Percentiles rank a stretch among this genome's conserved stretches.
Conservation (phyloP, 2,113 vertebrate species). For the Cisticola juncidis region DNA sequence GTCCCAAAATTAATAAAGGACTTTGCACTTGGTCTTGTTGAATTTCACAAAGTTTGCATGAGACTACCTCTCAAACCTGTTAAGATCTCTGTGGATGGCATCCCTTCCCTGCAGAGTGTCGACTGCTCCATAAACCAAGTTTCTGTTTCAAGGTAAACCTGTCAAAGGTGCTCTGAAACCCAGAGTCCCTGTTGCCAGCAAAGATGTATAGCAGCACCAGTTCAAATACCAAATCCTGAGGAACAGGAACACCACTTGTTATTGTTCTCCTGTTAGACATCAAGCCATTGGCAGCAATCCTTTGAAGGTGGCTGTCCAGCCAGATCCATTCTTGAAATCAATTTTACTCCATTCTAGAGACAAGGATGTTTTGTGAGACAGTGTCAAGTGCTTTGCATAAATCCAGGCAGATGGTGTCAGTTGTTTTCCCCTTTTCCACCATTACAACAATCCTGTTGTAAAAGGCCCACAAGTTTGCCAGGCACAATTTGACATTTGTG, state of each 20-base stretch:
- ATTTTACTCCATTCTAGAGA: background rate
- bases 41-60: background rate
- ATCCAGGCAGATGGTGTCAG: no score
- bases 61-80: no score
- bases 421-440: background rate
- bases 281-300: accelerated
- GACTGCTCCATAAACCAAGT: background rate
- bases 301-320: background rate
- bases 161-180: background rate
- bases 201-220: background rate
- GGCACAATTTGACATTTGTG: background rate
- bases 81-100: background rate
- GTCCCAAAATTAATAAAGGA: background rate
- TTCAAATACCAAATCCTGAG: background rate
- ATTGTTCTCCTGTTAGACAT: background rate
- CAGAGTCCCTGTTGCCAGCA: background rate
- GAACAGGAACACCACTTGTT: background rate
- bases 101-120: background rate
- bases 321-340: background rate
- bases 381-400: background rate
- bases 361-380: background rate
- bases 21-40: background rate
- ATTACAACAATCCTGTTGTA: background rate
- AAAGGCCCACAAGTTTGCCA: background rate
- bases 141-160: background rate